Evolutionary conservation across 1,140 invertebrate species (phyloP).

Genomic region (Globodera rostochiensis): DNA sequence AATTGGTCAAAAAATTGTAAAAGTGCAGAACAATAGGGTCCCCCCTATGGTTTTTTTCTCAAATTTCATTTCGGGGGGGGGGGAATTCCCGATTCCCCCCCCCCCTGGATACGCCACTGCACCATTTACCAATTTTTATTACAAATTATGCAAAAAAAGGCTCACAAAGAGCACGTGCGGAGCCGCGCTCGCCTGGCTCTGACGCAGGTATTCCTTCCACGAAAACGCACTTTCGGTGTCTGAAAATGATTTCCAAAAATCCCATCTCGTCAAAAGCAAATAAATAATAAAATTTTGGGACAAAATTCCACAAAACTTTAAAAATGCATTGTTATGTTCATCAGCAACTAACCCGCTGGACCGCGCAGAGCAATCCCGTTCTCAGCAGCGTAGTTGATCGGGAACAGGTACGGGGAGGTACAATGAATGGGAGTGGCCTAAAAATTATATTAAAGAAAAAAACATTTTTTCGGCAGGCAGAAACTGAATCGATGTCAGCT

Average conservation of each 20-base stretch:
- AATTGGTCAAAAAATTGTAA: too few relatives aligned
- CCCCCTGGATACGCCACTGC: too few relatives aligned
- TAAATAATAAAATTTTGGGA: neutral
- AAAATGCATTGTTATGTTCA: neutral
- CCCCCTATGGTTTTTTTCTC: too few relatives aligned
- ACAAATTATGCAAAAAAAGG: too few relatives aligned
- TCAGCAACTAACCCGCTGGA: slow-evolving; percentile 20
- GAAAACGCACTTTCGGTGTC: slow-evolving; percentile 28
- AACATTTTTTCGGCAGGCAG: neutral
- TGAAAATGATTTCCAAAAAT: neutral
- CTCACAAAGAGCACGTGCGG: slow-evolving; percentile 30
- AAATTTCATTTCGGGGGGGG: too few relatives aligned
- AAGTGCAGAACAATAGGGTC: too few relatives aligned
- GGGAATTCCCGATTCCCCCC: too few relatives aligned
- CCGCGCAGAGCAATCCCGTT: slow-evolving; percentile 31
- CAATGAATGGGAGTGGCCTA: slow-evolving; percentile 38
- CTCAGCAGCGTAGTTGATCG: slow-evolving; percentile 33
- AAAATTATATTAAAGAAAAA: neutral
- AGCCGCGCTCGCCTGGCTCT: slow-evolving; percentile 36
- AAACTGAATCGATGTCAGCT: too few relatives aligned
- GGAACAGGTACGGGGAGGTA: slow-evolving; percentile 38
- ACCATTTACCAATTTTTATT: too few relatives aligned
- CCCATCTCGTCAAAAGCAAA: neutral
- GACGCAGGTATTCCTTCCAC: slow-evolving; percentile 38
- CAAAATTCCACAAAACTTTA: neutral